These are phyloP conservation scores for Myotis myotis DNA, from an alignment of 2,797 vertebrate genomes.

Conservation along the genomic window DNA sequence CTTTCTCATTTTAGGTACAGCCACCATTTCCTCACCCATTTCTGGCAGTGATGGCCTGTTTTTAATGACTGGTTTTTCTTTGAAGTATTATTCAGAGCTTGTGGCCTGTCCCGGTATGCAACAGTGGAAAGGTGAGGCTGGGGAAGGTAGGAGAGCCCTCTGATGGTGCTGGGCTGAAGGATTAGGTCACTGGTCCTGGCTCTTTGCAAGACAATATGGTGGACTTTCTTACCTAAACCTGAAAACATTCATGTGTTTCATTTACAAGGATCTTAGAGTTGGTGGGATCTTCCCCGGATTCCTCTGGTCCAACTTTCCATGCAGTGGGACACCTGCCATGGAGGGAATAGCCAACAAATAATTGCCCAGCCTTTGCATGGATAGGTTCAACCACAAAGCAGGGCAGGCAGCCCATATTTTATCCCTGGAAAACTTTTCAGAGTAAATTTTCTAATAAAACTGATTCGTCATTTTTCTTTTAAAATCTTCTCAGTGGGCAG, in stretches of 20 bases:
- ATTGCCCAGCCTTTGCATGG: not conserved
- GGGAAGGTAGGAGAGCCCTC: not conserved
- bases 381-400: not conserved
- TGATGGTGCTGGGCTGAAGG: not conserved
- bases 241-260: not conserved
- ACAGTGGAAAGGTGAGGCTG: not conserved
- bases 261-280: not conserved
- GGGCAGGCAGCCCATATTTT: not conserved
- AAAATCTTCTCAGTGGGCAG: conserved; percentile 24
- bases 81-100: not conserved
- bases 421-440: not conserved
- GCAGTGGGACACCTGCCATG: not conserved
- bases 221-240: not conserved
- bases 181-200: not conserved
- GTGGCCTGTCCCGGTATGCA: not conserved
- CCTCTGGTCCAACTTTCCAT: not conserved
- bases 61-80: not conserved
- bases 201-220: not conserved
- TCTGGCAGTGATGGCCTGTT: not conserved
- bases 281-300: not conserved
- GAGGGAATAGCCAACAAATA: not conserved
- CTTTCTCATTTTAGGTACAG: not conserved
- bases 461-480: conserved; percentile 8
- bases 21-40: not conserved
- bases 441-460: conserved; percentile 55